Evolutionary conservation across 2,888 invertebrate genomes (phyloP), one percentile per base, ranked within the genome.

Genomic region (Toxonevra muliebris): DNA sequence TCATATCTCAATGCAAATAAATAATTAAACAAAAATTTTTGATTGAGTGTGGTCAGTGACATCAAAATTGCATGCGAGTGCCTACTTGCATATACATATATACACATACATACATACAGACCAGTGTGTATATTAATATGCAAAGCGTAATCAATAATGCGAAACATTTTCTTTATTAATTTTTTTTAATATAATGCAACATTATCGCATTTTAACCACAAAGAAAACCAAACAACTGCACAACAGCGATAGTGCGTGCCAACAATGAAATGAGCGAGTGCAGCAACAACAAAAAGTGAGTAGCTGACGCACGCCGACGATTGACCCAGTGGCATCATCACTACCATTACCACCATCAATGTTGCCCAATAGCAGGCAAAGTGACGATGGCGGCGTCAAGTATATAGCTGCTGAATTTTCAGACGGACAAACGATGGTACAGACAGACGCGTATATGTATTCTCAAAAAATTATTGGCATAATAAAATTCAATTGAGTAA

Each of bases 301-400:
- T 30, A 30, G 30, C 30, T 30, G 30, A 30, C 30, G 30, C 30
- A 30, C 50, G 58, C 42, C 17, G 59, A 50, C 65, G 65, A 65
- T 59, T 65, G 59, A 65, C 65, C 65, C 65, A 65, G 58, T 65
- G 65, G 30, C 64, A 50, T 40, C 50, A 58, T 57, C 20, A 30
- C 9, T 20, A 15, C 19, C 20, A 10, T 12, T 52, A 58, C 19
- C 52, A 19, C 65, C 41, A 42, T 58, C 19, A 13, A 19, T 10
- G 52, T 17, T 15, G 19, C 42, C 19, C 11, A 1, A 2, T 13
- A 17, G n/a, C 7, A n/a, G 58, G 15, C 57, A 20, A 41, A 58
- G 43, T 30, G 30, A 30, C 30, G 30, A 30, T 30, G 7, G 30
- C 30, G 30, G 30, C 30, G 30, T 30, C 7, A 30, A 30, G 30